Evolutionary conservation across 35 echinoderm and acorn worm species (phyloP), one percentile per base, ranked within the genome.

Genomic region (Ptychodera flava): DNA sequence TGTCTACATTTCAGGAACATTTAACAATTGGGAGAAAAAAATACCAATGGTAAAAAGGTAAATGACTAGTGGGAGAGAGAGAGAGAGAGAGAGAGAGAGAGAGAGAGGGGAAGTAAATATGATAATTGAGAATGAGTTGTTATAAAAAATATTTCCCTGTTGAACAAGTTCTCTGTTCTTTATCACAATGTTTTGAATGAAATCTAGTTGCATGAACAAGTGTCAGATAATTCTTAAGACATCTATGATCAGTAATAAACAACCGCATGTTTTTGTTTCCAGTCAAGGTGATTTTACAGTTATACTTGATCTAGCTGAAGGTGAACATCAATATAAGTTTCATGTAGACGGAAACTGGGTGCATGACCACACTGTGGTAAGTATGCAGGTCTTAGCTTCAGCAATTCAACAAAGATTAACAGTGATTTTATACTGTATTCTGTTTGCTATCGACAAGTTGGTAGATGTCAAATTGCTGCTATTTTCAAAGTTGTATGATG

Each of bases 31-130:
- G 95, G 53, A 87, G 28, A 76, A 85, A 33, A 97, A 93, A 85
- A 97, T 97, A 82, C 95, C 95, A 30, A 93, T 97, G 87, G 91
- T 79, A 33, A 97, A 97, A 86, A 97, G 95, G 95, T 94, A 88
- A 45, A 77, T 35, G 34, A 15, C 33, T 32, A 79, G 36, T 45
- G 14, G 27, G 27, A 16, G 34, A 38, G 1, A 35, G 29, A 16
- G 81, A 28, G 30, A 88, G 30, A 15, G 32, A 14, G n/a, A 2
- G 14, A 80, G 79, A 15, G 10, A 29, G 32, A 14, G 10, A 14
- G 2, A 33, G 2, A 6, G 2, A 12, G 30, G 30, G 6, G 1
- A 29, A 29, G 2, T 2, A 12, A 80, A 12, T 15, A 12, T 80
- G 78, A 15, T 15, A 80, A 12, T 15, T 1, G 1, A 29, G 1